Evolutionary conservation across 2,888 invertebrate species (phyloP).

Genomic region (Tigriopus californicus): DNA sequence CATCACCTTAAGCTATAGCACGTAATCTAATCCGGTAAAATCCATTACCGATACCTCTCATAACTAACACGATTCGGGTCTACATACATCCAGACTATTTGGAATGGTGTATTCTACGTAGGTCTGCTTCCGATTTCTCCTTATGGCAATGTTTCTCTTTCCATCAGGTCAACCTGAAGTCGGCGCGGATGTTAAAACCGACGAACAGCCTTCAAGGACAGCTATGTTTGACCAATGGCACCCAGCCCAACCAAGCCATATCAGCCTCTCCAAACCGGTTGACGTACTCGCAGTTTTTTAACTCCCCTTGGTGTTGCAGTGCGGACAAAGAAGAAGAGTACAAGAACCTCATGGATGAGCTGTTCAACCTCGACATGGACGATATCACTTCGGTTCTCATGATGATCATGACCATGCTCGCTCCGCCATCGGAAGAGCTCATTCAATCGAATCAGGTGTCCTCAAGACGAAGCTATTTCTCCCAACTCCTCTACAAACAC

Average conservation of each 20-base stretch:
- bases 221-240: background rate
- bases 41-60: too few relatives aligned
- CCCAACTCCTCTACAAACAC: too few relatives aligned
- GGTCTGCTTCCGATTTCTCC: too few relatives aligned
- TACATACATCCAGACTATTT: too few relatives aligned
- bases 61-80: background rate
- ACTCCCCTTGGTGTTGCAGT: constrained; percentile 4
- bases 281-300: background rate
- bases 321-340: background rate
- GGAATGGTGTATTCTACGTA: too few relatives aligned
- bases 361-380: constrained; percentile 6
- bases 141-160: too few relatives aligned
- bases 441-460: too few relatives aligned
- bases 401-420: background rate
- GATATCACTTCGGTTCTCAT: background rate
- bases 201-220: background rate
- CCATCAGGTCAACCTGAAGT: constrained; percentile 2
- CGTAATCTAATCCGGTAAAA: too few relatives aligned
- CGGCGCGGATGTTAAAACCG: background rate
- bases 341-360: background rate
- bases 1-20: too few relatives aligned
- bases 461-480: too few relatives aligned
- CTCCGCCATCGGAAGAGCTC: background rate
- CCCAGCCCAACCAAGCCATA: background rate
- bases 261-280: background rate